phyloP scores from a whole-genome alignment of 2,888 invertebrate species.

The Epinotia ramella region DNA sequence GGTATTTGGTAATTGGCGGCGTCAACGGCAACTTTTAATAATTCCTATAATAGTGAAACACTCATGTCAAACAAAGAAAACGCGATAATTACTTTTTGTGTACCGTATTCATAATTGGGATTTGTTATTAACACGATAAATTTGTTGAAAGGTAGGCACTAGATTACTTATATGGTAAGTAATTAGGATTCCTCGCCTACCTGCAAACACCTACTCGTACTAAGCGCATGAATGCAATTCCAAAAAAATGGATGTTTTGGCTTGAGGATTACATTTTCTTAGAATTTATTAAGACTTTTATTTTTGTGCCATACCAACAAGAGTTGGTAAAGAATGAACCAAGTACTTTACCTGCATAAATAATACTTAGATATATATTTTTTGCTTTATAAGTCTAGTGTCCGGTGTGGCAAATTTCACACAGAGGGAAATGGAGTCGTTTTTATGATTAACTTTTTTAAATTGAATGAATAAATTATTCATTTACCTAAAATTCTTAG shows the following conservation, averaged over 20 bases:
- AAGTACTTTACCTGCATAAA: too few species aligned
- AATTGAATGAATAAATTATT: too few species aligned
- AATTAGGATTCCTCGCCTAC: background rate
- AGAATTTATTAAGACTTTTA: background rate
- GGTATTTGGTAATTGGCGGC: constrained; percentile 33
- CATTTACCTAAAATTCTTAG: too few species aligned
- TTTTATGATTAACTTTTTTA: too few species aligned
- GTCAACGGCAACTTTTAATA: constrained; percentile 22
- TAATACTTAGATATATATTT: too few species aligned
- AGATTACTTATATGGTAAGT: background rate
- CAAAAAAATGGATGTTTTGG: background rate
- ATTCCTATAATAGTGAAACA: constrained; percentile 21
- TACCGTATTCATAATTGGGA: constrained; percentile 1
- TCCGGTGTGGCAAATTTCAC: background rate
- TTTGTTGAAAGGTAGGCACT: constrained; percentile 6
- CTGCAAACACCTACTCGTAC: background rate
- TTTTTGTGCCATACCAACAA: background rate
- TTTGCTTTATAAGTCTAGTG: too few species aligned
- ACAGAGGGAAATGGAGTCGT: too few species aligned
- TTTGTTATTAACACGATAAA: constrained; percentile 17
- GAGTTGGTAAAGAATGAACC: background rate
- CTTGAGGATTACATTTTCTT: too few species aligned
- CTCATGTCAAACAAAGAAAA: constrained; percentile 8
- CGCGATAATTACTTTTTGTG: constrained; percentile 6
- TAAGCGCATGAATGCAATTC: background rate